These are phyloP conservation scores for Drosophila rufa DNA, from an alignment of 1,140 invertebrate genomes.

Conservation along the genomic window DNA sequence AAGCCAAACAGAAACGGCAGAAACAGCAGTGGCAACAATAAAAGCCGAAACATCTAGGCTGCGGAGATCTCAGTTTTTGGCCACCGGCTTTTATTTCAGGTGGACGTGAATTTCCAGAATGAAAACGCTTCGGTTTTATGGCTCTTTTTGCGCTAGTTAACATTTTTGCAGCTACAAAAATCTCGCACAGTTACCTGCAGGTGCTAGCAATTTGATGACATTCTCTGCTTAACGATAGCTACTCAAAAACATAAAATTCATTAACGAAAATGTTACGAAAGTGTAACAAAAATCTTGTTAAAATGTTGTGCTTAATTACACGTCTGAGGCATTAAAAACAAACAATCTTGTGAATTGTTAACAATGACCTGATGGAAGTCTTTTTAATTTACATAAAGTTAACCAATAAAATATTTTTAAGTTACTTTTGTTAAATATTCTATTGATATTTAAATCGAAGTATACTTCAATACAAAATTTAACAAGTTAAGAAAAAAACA, in stretches of 20 bases:
- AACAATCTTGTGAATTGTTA: neutral
- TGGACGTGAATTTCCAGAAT: conserved; percentile 52
- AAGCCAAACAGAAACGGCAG: conserved; percentile 51
- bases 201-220: conserved; percentile 59
- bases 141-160: conserved; percentile 53
- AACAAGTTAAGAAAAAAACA: neutral
- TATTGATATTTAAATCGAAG: too few relatives aligned
- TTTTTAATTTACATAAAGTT: neutral
- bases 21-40: conserved; percentile 46
- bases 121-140: conserved; percentile 56
- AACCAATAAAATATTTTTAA: neutral
- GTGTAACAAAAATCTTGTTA: neutral
- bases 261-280: conserved; percentile 12
- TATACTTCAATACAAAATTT: too few relatives aligned
- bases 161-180: conserved; percentile 62
- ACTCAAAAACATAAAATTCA: conserved; percentile 2
- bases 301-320: neutral
- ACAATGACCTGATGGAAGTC: neutral
- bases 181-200: conserved; percentile 45
- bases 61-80: conserved; percentile 23
- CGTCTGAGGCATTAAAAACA: neutral
- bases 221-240: conserved; percentile 16
- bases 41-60: conserved; percentile 42
- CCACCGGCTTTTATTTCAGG: conserved; percentile 19
- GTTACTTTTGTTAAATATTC: too few relatives aligned